Base-by-base conservation (phyloP, 2,113 vertebrate genomes). In the Sprattus sprattus region DNA sequence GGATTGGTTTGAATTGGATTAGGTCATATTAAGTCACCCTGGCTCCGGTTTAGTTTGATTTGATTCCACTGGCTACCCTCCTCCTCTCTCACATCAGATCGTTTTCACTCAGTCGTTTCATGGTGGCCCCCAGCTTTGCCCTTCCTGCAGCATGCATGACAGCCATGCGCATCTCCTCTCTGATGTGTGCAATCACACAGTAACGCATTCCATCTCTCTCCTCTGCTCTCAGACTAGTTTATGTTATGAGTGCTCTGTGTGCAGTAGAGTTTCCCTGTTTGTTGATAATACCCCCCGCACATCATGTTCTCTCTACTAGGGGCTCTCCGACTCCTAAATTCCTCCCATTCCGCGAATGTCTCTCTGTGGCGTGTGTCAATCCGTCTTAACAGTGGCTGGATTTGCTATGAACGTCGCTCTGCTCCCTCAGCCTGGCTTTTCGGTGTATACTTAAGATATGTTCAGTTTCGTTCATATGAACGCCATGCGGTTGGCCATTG, bases 221-320 rank as follows among this genome's bases (percentile, higher is more conserved):
- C 39, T 39, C 39, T 39, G 39, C 39, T 39, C 39, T 71, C 8
- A 1, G 64, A 11, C 64, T 71, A 71, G 25, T 71, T 71, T 71
- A 32, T 28, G 25, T 10, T 71, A 32, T 13, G n/a, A 71, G n/a
- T 71, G 25, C 64, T 11, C 8, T 13, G 28, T 32, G 64, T 32
- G 64, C 10, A 16, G 52, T 2, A 13, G 64, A 28, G 28, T 32
- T 25, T 1, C 8, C 1, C 25, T 71, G 25, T 71, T 32, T 71
- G 64, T 71, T 71, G 64, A 71, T 71, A 71, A 71, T 71, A 28
- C 64, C 64, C 64, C 64, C 64, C 3, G 25, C n/a, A 64, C 64
- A 71, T 25, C 64, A 32, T 64, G 60, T 64, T 25, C 60, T 25
- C 15, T n/a, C 57, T 64, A 25, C 57, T 64, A 22, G n/a, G 25